Evolutionary conservation across 2,113 vertebrate genomes (phyloP).

Genomic region (Calyptomena viridis): DNA sequence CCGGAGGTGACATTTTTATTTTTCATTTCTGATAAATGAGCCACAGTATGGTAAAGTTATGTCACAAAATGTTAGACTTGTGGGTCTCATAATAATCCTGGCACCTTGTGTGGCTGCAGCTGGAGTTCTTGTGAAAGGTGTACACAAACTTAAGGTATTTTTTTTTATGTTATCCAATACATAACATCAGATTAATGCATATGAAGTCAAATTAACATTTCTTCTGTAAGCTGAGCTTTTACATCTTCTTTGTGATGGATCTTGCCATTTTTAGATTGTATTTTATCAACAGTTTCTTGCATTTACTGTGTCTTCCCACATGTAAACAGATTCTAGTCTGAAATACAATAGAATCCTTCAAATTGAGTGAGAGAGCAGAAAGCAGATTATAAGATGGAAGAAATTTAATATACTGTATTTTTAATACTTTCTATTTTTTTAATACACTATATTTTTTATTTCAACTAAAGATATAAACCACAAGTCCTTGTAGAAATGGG

Average conservation of each 20-base stretch:
- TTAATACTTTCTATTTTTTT: not conserved
- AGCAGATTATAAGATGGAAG: not conserved
- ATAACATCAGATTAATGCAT: rapidly evolving
- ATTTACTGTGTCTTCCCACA: not conserved
- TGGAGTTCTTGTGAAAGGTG: not conserved
- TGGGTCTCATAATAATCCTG: not conserved
- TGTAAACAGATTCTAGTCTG: not conserved
- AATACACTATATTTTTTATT: not conserved
- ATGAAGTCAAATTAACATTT: not conserved
- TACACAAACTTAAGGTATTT: not conserved
- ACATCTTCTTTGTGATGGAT: not conserved
- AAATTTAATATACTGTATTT: not conserved
- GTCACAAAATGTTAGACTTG: not conserved
- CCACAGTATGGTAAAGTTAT: not conserved
- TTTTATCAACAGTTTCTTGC: not conserved
- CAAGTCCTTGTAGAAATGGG: not conserved
- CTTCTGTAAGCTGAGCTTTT: not conserved
- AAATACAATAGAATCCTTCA: not conserved
- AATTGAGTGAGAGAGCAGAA: not conserved
- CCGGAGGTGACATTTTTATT: conserved; percentile 69
- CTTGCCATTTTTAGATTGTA: not conserved
- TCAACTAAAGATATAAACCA: not conserved
- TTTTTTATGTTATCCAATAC: not conserved
- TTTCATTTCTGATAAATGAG: not conserved
- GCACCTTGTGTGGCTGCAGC: not conserved